Base-by-base conservation (phyloP, 1,140 invertebrate genomes). In the Rhyacophila brunnea region DNA sequence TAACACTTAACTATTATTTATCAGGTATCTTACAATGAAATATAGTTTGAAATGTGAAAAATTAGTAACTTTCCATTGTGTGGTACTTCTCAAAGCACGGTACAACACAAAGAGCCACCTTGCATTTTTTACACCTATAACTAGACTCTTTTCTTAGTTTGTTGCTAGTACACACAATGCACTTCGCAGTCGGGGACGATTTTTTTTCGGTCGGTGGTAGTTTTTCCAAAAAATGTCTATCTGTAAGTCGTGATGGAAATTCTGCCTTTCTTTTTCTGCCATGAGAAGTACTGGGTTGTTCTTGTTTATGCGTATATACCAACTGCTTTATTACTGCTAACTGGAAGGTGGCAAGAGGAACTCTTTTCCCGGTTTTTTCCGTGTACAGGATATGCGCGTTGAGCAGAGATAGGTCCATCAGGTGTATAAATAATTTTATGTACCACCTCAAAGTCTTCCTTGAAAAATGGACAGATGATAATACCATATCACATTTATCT, bases 291-390 rank as follows among this genome's bases (percentile, higher is more conserved):
- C 6, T 6, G 6, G 6, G 34, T 7, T 35, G 34, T 7, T 6
- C 34, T 6, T 23, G 1, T 43, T 23, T 54, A 35, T 57, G 54
- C 11, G 11, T 48, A 6, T 15, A 10, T n/a, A 66, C 42, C 17
- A 66, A 35, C 49, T 58, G 32, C 40, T 36, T 58, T 18, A 66
- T 61, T 4, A 66, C 36, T 19, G 49, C n/a, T 19, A 64, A 17
- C 38, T 64, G 65, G 47, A 66, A 66, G 18, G 48, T 15, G 28
- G 17, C 20, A 23, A 66, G 18, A 14, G 60, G 42, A 0, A 46
- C 45, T 23, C 58, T 54, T 55, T 58, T 54, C 10, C 53, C 48
- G 10, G 43, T 58, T 43, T 58, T 66, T 51, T 36, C 17, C 6
- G 7, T 53, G 45, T 35, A n/a, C 34, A 35, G 34, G 6, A 35